Conservation (phyloP, 2,888 invertebrate species). For the Amorpha juglandis region DNA sequence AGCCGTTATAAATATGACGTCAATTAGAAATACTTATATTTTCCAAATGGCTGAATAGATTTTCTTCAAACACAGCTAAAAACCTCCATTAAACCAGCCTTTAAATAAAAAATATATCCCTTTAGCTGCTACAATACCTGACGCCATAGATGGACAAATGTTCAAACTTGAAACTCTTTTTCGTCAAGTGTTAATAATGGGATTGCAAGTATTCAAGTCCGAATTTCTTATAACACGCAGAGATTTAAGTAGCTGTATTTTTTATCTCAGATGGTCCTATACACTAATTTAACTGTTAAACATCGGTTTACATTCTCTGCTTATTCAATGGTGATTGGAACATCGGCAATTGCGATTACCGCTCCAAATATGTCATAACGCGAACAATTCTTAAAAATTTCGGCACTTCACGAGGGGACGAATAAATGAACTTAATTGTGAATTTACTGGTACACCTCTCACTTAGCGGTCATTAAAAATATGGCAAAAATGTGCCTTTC, state of each 20-base stretch:
- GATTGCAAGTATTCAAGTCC: too few species aligned
- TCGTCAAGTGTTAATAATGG: too few species aligned
- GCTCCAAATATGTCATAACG: constrained; percentile 20
- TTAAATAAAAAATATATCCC: too few species aligned
- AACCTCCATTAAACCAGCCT: too few species aligned
- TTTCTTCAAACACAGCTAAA: too few species aligned
- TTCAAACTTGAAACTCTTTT: too few species aligned
- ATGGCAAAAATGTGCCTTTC: constrained; percentile 46
- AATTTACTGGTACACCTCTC: constrained; percentile 35
- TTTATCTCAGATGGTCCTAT: neutral
- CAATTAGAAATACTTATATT: too few species aligned
- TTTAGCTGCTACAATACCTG: too few species aligned
- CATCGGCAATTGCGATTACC: neutral
- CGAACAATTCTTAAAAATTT: constrained; percentile 4
- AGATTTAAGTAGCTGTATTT: neutral
- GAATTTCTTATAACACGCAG: neutral
- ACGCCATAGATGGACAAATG: too few species aligned
- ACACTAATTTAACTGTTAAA: neutral
- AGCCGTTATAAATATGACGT: too few species aligned
- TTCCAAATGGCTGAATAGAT: too few species aligned
- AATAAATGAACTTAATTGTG: constrained; percentile 19
- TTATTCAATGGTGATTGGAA: neutral
- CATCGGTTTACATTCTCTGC: constrained; percentile 10
- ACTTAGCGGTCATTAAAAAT: constrained; percentile 25
- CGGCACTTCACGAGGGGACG: constrained; percentile 7